Evolutionary conservation across 1,140 invertebrate species (phyloP).

Genomic region (Achroia grisella): DNA sequence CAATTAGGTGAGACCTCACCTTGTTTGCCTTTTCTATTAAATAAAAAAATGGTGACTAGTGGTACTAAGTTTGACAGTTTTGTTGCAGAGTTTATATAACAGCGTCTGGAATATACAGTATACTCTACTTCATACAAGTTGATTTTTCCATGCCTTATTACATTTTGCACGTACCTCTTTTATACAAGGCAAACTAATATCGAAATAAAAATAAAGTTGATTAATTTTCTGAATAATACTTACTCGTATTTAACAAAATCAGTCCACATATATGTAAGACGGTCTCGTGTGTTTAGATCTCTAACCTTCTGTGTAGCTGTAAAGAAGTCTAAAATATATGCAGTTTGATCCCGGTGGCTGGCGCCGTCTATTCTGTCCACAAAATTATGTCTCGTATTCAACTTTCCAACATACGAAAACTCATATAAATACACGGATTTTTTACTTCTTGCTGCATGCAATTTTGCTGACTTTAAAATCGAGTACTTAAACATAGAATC

Average conservation of each 20-base stretch:
- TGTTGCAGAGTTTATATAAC: no score
- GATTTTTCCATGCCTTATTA: no score
- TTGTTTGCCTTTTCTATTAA: no score
- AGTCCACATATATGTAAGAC: slow-evolving; percentile 55
- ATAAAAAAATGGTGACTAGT: no score
- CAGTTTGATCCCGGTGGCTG: slow-evolving; percentile 57
- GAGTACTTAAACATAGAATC: slow-evolving; percentile 60
- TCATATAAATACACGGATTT: slow-evolving; percentile 50
- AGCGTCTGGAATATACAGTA: no score
- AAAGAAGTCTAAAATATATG: slow-evolving; percentile 54
- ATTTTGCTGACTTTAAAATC: slow-evolving; percentile 48
- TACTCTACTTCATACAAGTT: no score
- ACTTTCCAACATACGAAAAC: slow-evolving; percentile 52
- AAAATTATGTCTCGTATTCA: slow-evolving; percentile 49
- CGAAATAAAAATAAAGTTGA: no score
- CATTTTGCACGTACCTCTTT: no score
- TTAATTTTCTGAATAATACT: slow-evolving; percentile 20
- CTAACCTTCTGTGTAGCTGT: slow-evolving; percentile 28
- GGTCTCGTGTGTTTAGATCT: slow-evolving; percentile 48
- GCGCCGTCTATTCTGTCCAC: slow-evolving; percentile 54
- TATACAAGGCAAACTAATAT: no score
- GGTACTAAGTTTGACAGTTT: no score
- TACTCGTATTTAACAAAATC: slow-evolving; percentile 58
- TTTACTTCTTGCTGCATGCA: slow-evolving; percentile 29
- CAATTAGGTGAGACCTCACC: no score